phyloP scores from a whole-genome alignment of 2,888 invertebrate species.

The Macrosiphum euphorbiae region DNA sequence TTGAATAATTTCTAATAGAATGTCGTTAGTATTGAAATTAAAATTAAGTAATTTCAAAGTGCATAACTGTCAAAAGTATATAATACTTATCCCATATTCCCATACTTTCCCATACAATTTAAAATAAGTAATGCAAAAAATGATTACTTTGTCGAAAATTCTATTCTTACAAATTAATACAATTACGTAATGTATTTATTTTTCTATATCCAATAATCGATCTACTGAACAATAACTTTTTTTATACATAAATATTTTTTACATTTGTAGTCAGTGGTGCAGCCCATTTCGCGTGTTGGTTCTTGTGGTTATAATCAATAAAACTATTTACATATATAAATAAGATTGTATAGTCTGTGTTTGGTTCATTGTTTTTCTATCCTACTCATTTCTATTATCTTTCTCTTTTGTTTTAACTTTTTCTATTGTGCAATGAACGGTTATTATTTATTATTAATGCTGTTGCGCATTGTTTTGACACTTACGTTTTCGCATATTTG shows the following conservation, averaged over 20 bases:
- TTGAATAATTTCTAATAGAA: background rate
- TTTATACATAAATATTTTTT: background rate
- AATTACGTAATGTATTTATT: background rate
- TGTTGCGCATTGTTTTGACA: slow-evolving; percentile 21
- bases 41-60: background rate
- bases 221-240: background rate
- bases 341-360: background rate
- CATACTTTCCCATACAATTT: background rate
- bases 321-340: slow-evolving; percentile 20
- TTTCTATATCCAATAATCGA: background rate
- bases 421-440: slow-evolving; percentile 5
- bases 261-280: background rate
- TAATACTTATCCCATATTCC: background rate
- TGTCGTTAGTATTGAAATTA: background rate
- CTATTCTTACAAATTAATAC: background rate
- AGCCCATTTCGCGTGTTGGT: background rate
- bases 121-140: background rate
- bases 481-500: slow-evolving; percentile 24
- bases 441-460: slow-evolving; percentile 44
- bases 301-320: slow-evolving; percentile 10
- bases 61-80: background rate
- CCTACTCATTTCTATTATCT: background rate
- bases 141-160: background rate
- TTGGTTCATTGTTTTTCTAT: slow-evolving; percentile 19
- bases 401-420: slow-evolving; percentile 38